phyloP scores from a whole-genome alignment of 2,797 vertebrate species.

The Pogoniulus pusillus region DNA sequence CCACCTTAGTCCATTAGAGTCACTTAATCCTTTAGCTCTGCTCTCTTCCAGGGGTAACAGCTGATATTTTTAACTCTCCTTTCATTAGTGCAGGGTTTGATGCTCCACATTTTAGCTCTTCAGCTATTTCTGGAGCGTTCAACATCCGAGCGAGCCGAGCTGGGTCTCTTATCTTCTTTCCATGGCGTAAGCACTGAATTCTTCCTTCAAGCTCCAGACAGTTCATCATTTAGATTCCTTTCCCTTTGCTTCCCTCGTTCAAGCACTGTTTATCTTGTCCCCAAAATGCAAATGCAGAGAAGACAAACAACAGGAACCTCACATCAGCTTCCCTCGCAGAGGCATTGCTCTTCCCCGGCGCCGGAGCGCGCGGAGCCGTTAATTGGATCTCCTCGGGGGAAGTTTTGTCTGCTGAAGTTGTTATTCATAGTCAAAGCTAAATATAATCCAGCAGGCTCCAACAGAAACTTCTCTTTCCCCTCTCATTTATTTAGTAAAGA shows the following conservation, averaged over 20 bases:
- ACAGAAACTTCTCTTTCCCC: slow-evolving; percentile 21
- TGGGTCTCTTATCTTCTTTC: not conserved
- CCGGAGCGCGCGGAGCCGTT: not conserved
- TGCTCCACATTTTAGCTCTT: slow-evolving; percentile 16
- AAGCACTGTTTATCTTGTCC: not conserved
- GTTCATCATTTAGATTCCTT: slow-evolving; percentile 1
- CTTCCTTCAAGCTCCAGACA: not conserved
- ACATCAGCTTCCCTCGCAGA: not conserved
- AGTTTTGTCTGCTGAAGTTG: slow-evolving; percentile 31
- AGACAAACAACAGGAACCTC: not conserved
- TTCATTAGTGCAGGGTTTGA: slow-evolving; percentile 45
- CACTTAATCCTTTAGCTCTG: slow-evolving; percentile 6
- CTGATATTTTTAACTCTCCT: slow-evolving; percentile 57
- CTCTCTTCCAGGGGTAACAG: slow-evolving; percentile 8
- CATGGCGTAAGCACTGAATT: not conserved
- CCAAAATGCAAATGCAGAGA: slow-evolving; percentile 20
- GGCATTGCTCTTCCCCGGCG: not conserved
- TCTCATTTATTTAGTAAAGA: slow-evolving; percentile 27
- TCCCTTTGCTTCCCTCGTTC: slow-evolving; percentile 17
- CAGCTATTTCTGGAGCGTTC: slow-evolving; percentile 30
- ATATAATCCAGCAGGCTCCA: slow-evolving; percentile 41
- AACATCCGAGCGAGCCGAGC: not conserved
- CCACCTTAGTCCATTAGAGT: slow-evolving; percentile 11
- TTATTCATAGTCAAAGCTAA: slow-evolving; percentile 55
- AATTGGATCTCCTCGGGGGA: slow-evolving; percentile 37